Base-by-base conservation (phyloP, 1,140 invertebrate genomes). In the Drosophila sp. region DNA sequence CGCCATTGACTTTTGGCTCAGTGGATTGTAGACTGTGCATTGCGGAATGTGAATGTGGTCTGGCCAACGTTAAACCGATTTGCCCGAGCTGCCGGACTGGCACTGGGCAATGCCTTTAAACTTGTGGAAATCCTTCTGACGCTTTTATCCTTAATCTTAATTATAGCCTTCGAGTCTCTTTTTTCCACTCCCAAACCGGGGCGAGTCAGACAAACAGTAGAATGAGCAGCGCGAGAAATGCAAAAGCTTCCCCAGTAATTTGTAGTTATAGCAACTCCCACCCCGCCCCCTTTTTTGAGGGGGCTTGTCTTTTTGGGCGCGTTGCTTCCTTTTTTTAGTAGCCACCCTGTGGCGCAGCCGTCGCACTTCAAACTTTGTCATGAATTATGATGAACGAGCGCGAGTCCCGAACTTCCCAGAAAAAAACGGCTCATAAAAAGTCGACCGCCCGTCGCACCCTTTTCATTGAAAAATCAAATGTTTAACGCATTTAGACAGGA, bases 81-180 rank as follows among this genome's bases (percentile, higher is more conserved):
- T 82, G 45, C 58, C 13, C 48, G 27, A 43, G 38, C 25, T 25
- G 48, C 65, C 56, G 62, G 48, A 65, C 53, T 50, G 41, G 27
- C 32, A 16, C 48, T 36, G 50, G 32, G 50, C 66, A 62, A 36
- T 63, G 73, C 45, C 64, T 61, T 61, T 4, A 48, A 80, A 70
- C 65, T 72, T 80, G 38, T 72, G 80, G 63, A 91, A 91, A 91
- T 91, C 89, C 90, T 89, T 80, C 90, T 91, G 89, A 90, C 69
- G 90, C 79, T 87, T 87, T 89, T 80, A 87, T 89, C 89, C 90
- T 91, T 91, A 91, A 91, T 91, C 90, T 91, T 91, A 91, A 91
- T 91, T 91, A 91, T 91, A 90, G 87, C 46, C 27, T 46, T 7
- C 29, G 40, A 51, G 14, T 21, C n/a, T n/a, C 56, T 7, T 29